Conservation (phyloP, 2,888 invertebrate genomes). For the Penaeus monodon region DNA sequence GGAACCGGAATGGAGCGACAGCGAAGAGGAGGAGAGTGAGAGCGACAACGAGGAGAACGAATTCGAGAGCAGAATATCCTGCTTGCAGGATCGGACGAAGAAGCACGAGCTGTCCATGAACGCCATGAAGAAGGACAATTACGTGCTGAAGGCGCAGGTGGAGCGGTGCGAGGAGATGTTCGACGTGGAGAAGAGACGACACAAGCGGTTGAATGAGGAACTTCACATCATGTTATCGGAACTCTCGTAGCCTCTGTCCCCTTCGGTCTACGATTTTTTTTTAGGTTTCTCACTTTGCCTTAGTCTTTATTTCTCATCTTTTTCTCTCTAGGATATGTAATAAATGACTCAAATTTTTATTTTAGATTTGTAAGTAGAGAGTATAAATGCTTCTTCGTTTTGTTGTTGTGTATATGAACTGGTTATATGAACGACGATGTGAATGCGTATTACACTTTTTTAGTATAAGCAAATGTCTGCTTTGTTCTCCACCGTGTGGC, state of each 20-base stretch:
- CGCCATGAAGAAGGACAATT: conserved; percentile 89
- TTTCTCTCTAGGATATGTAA: no score
- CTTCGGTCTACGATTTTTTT: no score
- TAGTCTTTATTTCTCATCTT: no score
- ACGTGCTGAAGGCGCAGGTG: conserved; percentile 77
- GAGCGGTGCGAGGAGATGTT: conserved; percentile 57
- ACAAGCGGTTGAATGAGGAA: conserved; percentile 57
- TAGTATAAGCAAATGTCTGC: no score
- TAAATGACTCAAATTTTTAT: no score
- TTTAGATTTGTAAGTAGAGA: no score
- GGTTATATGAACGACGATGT: no score
- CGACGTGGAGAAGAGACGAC: conserved; percentile 50
- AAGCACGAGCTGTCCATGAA: conserved; percentile 83
- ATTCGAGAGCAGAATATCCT: conserved; percentile 34
- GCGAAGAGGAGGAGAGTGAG: conserved; percentile 60
- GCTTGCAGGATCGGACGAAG: conserved; percentile 73
- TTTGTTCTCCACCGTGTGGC: no score
- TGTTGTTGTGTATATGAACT: no score
- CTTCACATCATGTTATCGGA: conserved; percentile 61
- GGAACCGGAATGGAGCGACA: conserved; percentile 58
- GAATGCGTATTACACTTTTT: no score
- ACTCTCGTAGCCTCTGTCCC: conserved; percentile 30
- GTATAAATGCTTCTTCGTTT: no score
- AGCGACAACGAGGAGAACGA: not conserved
- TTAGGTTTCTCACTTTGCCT: no score